These are phyloP conservation scores for Micrasema minimum DNA, from an alignment of 1,140 invertebrate species.

Conservation along the genomic window DNA sequence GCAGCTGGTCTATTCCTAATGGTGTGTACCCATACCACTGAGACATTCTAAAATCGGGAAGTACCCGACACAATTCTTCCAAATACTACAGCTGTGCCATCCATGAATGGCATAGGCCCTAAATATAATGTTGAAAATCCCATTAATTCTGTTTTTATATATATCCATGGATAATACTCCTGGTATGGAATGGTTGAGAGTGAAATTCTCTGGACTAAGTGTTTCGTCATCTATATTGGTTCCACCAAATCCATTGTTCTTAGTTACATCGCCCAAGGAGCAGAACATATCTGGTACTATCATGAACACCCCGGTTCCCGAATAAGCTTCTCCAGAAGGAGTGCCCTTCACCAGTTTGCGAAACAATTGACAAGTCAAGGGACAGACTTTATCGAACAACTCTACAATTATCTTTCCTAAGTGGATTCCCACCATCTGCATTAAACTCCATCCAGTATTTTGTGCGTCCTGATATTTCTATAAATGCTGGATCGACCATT, in stretches of 20 bases:
- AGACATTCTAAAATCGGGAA: slow-evolving; percentile 17
- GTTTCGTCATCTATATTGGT: slow-evolving; percentile 54
- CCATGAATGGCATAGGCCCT: slow-evolving; percentile 62
- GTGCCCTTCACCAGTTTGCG: slow-evolving; percentile 25
- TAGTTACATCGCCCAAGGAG: slow-evolving; percentile 60
- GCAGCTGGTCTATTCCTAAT: slow-evolving; percentile 17
- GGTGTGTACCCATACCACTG: slow-evolving; percentile 33
- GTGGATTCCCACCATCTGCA: slow-evolving; percentile 22
- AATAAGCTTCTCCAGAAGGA: slow-evolving; percentile 13
- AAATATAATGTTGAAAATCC: slow-evolving; percentile 64
- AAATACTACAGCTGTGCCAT: slow-evolving; percentile 63
- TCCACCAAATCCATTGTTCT: slow-evolving; percentile 63
- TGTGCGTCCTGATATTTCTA: slow-evolving; percentile 11
- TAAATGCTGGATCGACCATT: slow-evolving; percentile 15
- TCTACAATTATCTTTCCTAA: slow-evolving; percentile 22
- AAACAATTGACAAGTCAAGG: slow-evolving; percentile 26
- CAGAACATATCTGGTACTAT: slow-evolving; percentile 62
- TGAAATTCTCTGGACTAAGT: slow-evolving; percentile 56
- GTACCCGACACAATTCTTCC: slow-evolving; percentile 55
- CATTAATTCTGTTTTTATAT: slow-evolving; percentile 57
- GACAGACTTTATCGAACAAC: slow-evolving; percentile 38
- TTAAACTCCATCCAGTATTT: slow-evolving; percentile 41
- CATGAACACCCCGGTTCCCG: slow-evolving; percentile 50
- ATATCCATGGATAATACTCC: slow-evolving; percentile 63
- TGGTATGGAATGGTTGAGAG: slow-evolving; percentile 61